Evolutionary conservation across 1,140 invertebrate genomes (phyloP), one percentile per base, ranked within the genome.

Genomic region (Bathynomus jamesi): DNA sequence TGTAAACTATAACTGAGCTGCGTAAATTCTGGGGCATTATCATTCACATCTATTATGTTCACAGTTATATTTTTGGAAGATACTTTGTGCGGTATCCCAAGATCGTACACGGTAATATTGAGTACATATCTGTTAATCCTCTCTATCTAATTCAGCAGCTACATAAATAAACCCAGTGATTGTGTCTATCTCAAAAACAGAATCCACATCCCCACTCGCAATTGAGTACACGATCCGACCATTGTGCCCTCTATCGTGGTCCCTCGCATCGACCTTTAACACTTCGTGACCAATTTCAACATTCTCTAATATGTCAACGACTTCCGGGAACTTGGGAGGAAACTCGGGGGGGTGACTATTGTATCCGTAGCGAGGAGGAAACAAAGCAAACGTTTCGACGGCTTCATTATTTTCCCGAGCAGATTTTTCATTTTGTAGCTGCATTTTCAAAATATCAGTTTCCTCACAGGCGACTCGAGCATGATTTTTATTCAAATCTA

Each of bases 221-320:
- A 98, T 92, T 0, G 91, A 92, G 80, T 89, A 97, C 2, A 94
- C 87, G 0, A 98, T 81, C 80, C 92, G 88, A 0, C 95, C 95
- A 81, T 96, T 96, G 82, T 94, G 97, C 0, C 95, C 94, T 11
- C 91, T 83, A 80, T 96, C 94, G 28, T 91, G 83, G 81, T 98
- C 95, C 24, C 30, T 60, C 13, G 71, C 75, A 21, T 63, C 61
- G 10, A 73, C 53, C 5, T 32, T 68, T 17, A 76, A 29, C 4
- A 76, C n/a, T 27, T 73, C 40, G 4, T 21, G 53, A 40, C 75
- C 75, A 24, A 76, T 63, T 11, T 63, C 28, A 7, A 61, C 65
- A 69, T 69, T 72, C 61, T 76, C 75, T 21, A 29, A 64, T 27
- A 76, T 65, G 53, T 66, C 68, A 17, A 76, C 29, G 32, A 68